Percentiles rank a stretch among this genome's conserved stretches.
Evolutionary conservation across 2,888 invertebrate genomes (phyloP).

Genomic region (Oxytorus armatus): DNA sequence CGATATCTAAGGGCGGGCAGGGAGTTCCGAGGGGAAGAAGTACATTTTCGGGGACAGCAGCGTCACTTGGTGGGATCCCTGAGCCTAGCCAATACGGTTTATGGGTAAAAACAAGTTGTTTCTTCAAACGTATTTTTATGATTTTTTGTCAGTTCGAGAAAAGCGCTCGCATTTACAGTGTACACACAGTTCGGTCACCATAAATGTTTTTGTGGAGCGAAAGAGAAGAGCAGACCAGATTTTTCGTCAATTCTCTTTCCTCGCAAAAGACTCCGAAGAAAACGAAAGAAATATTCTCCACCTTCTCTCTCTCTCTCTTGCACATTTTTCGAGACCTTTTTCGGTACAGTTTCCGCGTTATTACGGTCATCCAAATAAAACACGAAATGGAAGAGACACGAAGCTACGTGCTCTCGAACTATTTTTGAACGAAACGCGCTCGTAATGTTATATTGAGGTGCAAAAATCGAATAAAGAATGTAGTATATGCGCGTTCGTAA

Average conservation of each 20-base stretch:
- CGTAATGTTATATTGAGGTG: conserved; percentile 78
- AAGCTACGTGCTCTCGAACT: conserved; percentile 68
- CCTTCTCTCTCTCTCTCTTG: conserved; percentile 19
- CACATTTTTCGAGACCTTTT: conserved; percentile 70
- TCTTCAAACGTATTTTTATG: conserved; percentile 78
- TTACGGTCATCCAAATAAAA: conserved; percentile 83
- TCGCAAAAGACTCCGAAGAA: conserved; percentile 55
- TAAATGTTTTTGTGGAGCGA: conserved; percentile 78
- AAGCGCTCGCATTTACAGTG: conserved; percentile 59
- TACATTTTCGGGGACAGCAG: not conserved
- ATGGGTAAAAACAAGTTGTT: conserved; percentile 77
- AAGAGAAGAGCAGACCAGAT: conserved; percentile 70
- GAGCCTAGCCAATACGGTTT: conserved; percentile 61
- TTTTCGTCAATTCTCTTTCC: conserved; percentile 70
- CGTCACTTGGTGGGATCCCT: conserved; percentile 45
- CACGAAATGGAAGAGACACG: conserved; percentile 50
- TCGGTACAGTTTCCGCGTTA: conserved; percentile 81
- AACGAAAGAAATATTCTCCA: conserved; percentile 41
- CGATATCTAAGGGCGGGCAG: not conserved
- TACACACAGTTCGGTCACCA: conserved; percentile 65
- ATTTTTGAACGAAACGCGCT: conserved; percentile 79
- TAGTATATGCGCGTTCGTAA: conserved; percentile 21
- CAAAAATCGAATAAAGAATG: conserved; percentile 61
- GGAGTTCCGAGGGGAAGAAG: not conserved
- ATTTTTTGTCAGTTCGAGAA: conserved; percentile 74